Base-by-base conservation (phyloP, 2,888 invertebrate species). In the Cyclophora punctaria region DNA sequence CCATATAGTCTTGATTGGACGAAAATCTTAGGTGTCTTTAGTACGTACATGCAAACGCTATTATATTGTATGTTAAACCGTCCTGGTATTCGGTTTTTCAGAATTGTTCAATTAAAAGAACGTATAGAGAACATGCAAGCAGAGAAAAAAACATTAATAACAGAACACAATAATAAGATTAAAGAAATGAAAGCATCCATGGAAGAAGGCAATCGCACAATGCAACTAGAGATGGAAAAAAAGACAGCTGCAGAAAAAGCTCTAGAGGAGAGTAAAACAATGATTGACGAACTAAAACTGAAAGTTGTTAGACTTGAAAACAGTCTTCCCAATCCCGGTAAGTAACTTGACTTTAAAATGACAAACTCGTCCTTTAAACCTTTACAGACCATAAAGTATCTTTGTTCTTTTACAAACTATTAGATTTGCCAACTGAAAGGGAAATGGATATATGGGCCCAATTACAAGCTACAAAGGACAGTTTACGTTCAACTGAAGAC, bases 391-490 rank as follows among this genome's bases (percentile, higher is more conserved):
- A 20, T 20, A 20, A 20, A 20, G 3, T 20, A 34, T 34, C 33
- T 44, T 2, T 49, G 45, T 37, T 20, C 43, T 53, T 45, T 35
- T 50, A 45, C 35, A 44, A 33, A 7, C 5, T 20, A 7, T 43
- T 52, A 86, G 87, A 84, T 58, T 64, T 83, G 48, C 85, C 84
- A 41, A 81, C 82, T 35, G 80, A 83, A 70, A 71, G 82, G 62
- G 88, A 88, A 70, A 81, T 87, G 73, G 82, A 83, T 57, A 60
- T 87, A 49, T 80, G 81, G 80, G 79, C 87, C 34, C 85, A 88
- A 55, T 57, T 88, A 47, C 80, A 85, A 64, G 79, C 85, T 20
- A 80, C 80, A n/a, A 88, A 87, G 66, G 85, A 86, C 40, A 75
- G 75, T 41, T 70, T 88, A 47, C 75, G 78, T n/a, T 50, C 73